Evolutionary conservation across 2,888 invertebrate genomes (phyloP).

Genomic region (Fragum whitleyi): DNA sequence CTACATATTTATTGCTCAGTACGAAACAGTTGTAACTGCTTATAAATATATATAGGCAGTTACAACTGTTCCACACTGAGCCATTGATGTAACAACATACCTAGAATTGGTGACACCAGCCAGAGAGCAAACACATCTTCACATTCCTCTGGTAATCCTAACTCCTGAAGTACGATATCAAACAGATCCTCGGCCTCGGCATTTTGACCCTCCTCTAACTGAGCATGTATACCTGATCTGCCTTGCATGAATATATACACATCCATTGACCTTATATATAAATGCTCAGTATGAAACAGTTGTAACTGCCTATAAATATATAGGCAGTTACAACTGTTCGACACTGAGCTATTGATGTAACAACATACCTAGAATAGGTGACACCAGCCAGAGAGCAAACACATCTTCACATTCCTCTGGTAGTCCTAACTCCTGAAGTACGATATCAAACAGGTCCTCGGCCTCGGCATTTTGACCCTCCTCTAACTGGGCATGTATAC

Average conservation of each 20-base stretch:
- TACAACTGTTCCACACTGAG: no score
- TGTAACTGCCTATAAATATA: no score
- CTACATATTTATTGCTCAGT: no score
- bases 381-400: conserved; percentile 97
- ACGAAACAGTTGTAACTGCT: no score
- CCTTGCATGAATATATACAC: conserved; percentile 83
- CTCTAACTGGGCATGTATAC: conserved; percentile 91
- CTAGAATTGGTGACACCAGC: no score
- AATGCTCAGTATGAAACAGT: no score
- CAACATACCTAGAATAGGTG: conserved; percentile 91
- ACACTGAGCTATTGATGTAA: no score
- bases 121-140: conserved; percentile 94
- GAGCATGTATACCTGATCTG: no score
- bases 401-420: conserved; percentile 90
- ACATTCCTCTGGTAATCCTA: conserved; percentile 90
- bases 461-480: conserved; percentile 90
- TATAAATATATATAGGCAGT: no score
- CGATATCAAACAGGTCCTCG: conserved; percentile 87
- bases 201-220: conserved; percentile 91
- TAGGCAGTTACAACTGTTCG: no score
- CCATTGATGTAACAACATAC: no score
- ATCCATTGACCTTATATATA: no score
- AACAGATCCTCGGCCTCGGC: conserved; percentile 88
- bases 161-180: conserved; percentile 90
- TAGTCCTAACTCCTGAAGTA: conserved; percentile 91